These are phyloP conservation scores for Neelides folsomi DNA, from an alignment of 2,888 invertebrate genomes.

Conservation along the genomic window DNA sequence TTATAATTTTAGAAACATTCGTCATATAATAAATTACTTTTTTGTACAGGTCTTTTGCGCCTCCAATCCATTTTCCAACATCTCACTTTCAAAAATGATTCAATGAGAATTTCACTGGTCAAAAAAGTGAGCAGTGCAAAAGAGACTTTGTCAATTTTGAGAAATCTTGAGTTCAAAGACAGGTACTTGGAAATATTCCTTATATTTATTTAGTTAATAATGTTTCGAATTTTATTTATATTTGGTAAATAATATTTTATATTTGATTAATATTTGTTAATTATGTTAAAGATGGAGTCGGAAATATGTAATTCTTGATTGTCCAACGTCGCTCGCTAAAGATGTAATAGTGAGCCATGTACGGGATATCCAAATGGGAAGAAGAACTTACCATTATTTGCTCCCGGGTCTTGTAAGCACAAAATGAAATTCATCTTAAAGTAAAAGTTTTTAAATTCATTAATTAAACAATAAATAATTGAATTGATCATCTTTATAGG, in stretches of 20 bases:
- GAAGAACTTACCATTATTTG: constrained; percentile 83
- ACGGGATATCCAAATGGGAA: constrained; percentile 69
- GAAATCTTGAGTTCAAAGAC: constrained; percentile 67
- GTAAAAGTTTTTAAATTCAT: not conserved
- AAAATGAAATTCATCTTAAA: not conserved
- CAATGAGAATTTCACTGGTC: constrained; percentile 72
- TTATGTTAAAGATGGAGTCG: constrained; percentile 49
- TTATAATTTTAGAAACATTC: not conserved
- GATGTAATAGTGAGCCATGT: constrained; percentile 81
- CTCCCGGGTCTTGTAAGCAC: constrained; percentile 67
- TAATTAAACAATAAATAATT: too few species aligned
- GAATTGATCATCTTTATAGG: constrained; percentile 44
- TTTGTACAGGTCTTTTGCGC: constrained; percentile 59
- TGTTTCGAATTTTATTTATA: not conserved
- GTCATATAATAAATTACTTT: not conserved
- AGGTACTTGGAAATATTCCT: constrained; percentile 44
- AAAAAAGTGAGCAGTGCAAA: constrained; percentile 73
- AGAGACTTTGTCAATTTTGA: constrained; percentile 75
- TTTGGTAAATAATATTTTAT: not conserved
- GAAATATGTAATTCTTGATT: constrained; percentile 81
- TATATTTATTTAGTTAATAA: not conserved
- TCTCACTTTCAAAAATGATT: constrained; percentile 66
- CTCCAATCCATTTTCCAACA: constrained; percentile 86
- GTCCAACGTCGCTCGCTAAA: constrained; percentile 78
- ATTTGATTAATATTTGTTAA: not conserved